Conservation (phyloP, 2,888 invertebrate genomes). For the Caenorhabditis japonica region DNA sequence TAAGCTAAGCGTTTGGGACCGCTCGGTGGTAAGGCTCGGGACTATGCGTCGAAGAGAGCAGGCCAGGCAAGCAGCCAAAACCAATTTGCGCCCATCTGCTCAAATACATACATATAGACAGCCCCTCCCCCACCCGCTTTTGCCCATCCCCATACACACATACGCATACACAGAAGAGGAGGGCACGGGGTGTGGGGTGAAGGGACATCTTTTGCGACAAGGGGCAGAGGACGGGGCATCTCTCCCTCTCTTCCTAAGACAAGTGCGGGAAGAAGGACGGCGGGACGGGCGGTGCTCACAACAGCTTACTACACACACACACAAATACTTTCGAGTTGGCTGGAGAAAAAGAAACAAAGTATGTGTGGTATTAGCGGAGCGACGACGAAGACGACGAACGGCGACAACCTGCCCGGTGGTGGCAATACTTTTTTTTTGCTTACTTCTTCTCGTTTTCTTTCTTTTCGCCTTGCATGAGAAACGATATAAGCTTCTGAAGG, state of each 20-base stretch:
- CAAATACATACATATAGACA: slow-evolving; percentile 56
- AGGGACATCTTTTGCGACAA: slow-evolving; percentile 49
- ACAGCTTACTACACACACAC: slow-evolving; percentile 21
- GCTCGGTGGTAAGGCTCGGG: slow-evolving; percentile 33
- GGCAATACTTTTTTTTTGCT: no score
- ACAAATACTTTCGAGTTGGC: slow-evolving; percentile 28
- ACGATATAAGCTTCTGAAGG: no score
- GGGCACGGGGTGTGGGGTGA: slow-evolving; percentile 4
- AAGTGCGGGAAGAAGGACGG: slow-evolving; percentile 39
- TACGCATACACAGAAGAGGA: slow-evolving; percentile 38
- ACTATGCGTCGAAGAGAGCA: slow-evolving; percentile 36
- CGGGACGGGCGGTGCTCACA: slow-evolving; percentile 39
- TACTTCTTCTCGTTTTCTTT: no score
- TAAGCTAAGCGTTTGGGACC: no score
- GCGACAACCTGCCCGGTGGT: no score
- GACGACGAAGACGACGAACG: slow-evolving; percentile 13
- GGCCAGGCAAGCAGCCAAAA: slow-evolving; percentile 54
- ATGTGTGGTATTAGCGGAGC: slow-evolving; percentile 17
- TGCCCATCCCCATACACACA: slow-evolving; percentile 50
- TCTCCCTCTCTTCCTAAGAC: slow-evolving; percentile 19
- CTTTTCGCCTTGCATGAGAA: no score
- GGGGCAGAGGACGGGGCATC: slow-evolving; percentile 36
- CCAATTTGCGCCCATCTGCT: slow-evolving; percentile 58
- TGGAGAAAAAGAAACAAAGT: slow-evolving; percentile 8
- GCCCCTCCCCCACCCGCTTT: slow-evolving; percentile 9